Base-by-base conservation (phyloP, 2,797 vertebrate species). In the Phoeniculus purpureus region DNA sequence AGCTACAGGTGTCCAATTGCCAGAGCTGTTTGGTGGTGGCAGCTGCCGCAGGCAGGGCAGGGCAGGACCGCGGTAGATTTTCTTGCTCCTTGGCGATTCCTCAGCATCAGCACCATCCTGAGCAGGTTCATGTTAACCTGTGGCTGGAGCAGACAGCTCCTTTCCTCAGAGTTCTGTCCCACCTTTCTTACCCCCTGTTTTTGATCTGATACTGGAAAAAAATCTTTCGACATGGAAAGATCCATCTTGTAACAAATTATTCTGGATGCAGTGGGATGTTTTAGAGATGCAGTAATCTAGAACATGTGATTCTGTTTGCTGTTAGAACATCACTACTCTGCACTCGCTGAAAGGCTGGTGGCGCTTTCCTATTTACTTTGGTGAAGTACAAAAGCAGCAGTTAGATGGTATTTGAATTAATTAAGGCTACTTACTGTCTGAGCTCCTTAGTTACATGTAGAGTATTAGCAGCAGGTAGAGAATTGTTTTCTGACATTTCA, bases 1-100 rank as follows among this genome's bases (percentile, higher is more conserved):
- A 95, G 80, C 61, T 88, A 89, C 83, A 92, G 86, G 92, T 96
- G 92, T 92, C 94, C 94, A 84, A 47, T 66, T 85, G 83, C 61
- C 60, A 37, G 89, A 59, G 34, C 90, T 54, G 81, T 58, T 92
- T 12, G 32, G 78, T 2, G 27, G 20, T 21, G 43, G 43, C 13
- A 43, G 43, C 40, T 15, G 11, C 3, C 32, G 8, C 3, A 2
- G 40, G 55, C 67, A 2, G 19, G 14, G 31, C 43, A 3, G 2
- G n/a, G 8, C 37, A 3, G 2, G 37, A 7, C 47, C 10, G 7
- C 3, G 0, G 15, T 7, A 47, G 25, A 7, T 25, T 15, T 10
- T 5, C 20, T 9, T 2, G 5, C 51, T 16, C 50, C 34, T 10
- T 5, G 23, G 52, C 2, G 5, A 19, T 2, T 12, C 61, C 70